phyloP scores from a whole-genome alignment of 2,888 invertebrate genomes.

The Malacosoma neustria region DNA sequence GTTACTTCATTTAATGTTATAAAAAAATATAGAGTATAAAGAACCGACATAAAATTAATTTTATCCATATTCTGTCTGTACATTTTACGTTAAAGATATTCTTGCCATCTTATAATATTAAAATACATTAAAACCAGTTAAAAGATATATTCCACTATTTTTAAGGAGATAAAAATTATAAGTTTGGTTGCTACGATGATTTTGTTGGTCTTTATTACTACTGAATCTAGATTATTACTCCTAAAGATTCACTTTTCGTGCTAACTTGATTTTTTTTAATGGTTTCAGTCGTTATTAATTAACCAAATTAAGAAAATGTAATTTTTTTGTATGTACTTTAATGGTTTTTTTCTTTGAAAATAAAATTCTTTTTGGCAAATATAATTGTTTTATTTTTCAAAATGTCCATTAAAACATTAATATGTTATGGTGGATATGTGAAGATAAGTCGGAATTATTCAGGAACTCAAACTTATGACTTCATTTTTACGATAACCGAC shows the following conservation, averaged over 20 bases:
- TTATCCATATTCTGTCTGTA: too few relatives aligned
- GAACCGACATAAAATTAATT: too few relatives aligned
- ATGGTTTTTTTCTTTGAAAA: slow-evolving; percentile 41
- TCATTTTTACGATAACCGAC: too few relatives aligned
- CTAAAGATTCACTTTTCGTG: background rate
- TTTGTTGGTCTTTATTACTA: background rate
- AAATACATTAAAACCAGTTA: background rate
- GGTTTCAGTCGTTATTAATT: background rate
- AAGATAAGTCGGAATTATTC: too few relatives aligned
- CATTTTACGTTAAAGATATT: too few relatives aligned
- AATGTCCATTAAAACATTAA: background rate
- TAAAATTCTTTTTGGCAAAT: slow-evolving; percentile 54
- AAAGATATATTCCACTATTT: background rate
- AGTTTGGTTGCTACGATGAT: background rate
- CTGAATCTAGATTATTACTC: background rate
- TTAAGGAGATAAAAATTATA: background rate
- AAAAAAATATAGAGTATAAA: too few relatives aligned
- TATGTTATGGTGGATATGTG: too few relatives aligned
- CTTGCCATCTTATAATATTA: slow-evolving; percentile 5
- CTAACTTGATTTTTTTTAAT: background rate
- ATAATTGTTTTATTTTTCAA: background rate
- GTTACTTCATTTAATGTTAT: too few relatives aligned
- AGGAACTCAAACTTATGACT: too few relatives aligned
- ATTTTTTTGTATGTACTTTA: slow-evolving; percentile 59
- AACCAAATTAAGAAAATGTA: background rate